These are phyloP conservation scores for Bombus confusus DNA, from an alignment of 1,140 invertebrate species.

Conservation along the genomic window DNA sequence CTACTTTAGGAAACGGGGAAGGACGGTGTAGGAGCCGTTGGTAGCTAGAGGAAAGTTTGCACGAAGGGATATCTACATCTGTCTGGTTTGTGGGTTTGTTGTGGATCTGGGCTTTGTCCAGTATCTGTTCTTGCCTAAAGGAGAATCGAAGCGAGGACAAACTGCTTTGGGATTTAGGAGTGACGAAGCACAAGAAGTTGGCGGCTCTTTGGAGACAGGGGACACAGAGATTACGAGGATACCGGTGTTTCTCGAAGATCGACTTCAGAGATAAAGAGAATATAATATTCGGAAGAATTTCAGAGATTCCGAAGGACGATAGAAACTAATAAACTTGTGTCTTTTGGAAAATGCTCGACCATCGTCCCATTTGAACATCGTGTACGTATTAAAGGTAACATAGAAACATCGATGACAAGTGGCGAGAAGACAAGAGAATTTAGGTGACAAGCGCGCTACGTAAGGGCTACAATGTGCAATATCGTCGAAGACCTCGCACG, in stretches of 20 bases:
- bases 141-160: not conserved
- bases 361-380: slow-evolving; percentile 6
- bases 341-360: not conserved
- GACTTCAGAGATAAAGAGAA: not conserved
- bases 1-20: not conserved
- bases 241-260: not conserved
- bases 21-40: too few species aligned
- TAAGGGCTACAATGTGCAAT: not conserved
- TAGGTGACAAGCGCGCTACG: slow-evolving; percentile 17
- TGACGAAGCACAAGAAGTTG: not conserved
- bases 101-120: not conserved
- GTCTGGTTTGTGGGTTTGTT: too few species aligned
- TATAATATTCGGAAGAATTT: not conserved
- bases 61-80: slow-evolving; percentile 1
- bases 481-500: slow-evolving; percentile 11
- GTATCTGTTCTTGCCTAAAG: not conserved
- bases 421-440: slow-evolving; percentile 9
- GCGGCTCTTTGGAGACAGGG: not conserved
- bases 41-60: not conserved
- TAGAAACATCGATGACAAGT: slow-evolving; percentile 6
- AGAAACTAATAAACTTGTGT: too few species aligned
- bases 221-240: not conserved
- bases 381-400: not conserved
- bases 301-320: too few species aligned
- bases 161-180: not conserved